Evolutionary conservation across 2,113 vertebrate species (phyloP).

Genomic region (Cebus imitator): DNA sequence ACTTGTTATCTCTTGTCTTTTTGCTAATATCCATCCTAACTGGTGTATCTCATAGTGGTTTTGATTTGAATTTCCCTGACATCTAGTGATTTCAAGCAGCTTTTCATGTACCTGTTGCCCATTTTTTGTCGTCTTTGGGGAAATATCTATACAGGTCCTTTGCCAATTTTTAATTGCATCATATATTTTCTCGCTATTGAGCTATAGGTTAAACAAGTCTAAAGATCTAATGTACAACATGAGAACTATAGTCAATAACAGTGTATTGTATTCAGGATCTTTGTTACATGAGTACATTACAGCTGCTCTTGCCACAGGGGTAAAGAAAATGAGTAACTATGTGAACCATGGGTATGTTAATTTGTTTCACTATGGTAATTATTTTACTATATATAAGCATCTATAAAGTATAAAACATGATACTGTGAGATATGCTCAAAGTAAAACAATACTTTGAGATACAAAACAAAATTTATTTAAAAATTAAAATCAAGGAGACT

Average conservation of each 20-base stretch:
- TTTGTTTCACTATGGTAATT: neutral
- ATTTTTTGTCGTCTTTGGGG: neutral
- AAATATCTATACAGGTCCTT: neutral
- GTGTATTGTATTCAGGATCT: neutral
- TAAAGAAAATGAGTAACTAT: neutral
- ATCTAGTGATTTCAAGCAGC: neutral
- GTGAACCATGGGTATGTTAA: neutral
- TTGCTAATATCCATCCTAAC: neutral
- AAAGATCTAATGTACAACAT: neutral
- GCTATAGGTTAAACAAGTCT: neutral
- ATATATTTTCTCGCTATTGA: neutral
- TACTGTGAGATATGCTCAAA: too few species aligned
- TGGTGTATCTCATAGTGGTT: neutral
- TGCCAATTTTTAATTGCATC: neutral
- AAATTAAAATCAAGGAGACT: neutral
- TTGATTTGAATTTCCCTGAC: neutral
- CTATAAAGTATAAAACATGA: neutral
- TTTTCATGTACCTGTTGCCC: neutral
- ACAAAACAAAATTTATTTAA: neutral
- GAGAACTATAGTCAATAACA: neutral
- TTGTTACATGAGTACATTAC: neutral
- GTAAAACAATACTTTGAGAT: neutral
- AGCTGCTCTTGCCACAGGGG: neutral
- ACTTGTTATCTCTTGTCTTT: neutral
- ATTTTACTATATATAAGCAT: neutral